A percentile compares a stretch with the other conserved stretches of the same genome.
phyloP scores from a whole-genome alignment of 2,888 invertebrate species.

The Thera britannica region DNA sequence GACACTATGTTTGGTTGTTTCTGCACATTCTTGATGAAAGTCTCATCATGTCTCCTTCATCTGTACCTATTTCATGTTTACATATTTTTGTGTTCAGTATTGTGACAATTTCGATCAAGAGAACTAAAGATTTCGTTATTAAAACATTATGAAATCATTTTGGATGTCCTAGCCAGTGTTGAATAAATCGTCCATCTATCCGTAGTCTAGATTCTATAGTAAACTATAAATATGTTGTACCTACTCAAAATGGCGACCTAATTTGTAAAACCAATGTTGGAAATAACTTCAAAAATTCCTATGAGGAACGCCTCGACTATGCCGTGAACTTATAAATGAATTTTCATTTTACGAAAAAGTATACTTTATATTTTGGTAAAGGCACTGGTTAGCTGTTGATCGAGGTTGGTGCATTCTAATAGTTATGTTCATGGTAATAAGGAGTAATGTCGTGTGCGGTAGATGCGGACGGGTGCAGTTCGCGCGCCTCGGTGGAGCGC shows the following conservation, averaged over 20 bases:
- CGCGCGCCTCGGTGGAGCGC: slow-evolving; percentile 94
- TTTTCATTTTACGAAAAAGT: too few species aligned
- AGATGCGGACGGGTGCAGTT: slow-evolving; percentile 79
- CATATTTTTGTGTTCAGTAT: slow-evolving; percentile 5
- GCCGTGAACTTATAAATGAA: too few species aligned
- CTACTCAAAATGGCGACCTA: too few species aligned
- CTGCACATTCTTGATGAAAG: slow-evolving; percentile 28
- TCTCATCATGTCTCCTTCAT: slow-evolving; percentile 20
- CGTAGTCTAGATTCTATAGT: too few species aligned
- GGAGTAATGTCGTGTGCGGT: slow-evolving; percentile 23
- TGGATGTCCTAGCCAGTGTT: not conserved
- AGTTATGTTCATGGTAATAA: not conserved
- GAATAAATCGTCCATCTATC: not conserved
- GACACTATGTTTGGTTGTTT: slow-evolving; percentile 33
- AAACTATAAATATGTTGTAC: too few species aligned
- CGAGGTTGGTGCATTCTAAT: slow-evolving; percentile 23
- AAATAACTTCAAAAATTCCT: too few species aligned
- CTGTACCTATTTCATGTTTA: slow-evolving; percentile 25
- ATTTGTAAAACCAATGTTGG: too few species aligned
- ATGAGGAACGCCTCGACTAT: too few species aligned
- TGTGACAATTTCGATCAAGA: slow-evolving; percentile 27
- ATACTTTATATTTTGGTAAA: too few species aligned
- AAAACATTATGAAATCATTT: too few species aligned
- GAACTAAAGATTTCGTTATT: not conserved
- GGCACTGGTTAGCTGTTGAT: slow-evolving; percentile 12